These are phyloP conservation scores for Ernsta delagoae DNA, from an alignment of 2,888 invertebrate species.

Conservation along the genomic window DNA sequence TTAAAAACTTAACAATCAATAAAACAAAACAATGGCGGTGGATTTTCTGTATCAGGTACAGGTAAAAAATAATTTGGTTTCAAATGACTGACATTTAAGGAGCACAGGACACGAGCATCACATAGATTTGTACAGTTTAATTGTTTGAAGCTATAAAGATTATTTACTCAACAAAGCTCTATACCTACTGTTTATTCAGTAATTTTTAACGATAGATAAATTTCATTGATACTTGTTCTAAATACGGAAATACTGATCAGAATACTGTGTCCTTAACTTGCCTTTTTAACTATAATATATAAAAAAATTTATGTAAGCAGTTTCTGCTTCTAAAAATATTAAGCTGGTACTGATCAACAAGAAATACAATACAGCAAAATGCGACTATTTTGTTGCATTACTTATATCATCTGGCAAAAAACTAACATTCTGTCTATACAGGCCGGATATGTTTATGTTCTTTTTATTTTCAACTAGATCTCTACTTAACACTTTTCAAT, in stretches of 20 bases:
- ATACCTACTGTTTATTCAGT: neutral
- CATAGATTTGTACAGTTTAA: too few species aligned
- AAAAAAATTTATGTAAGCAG: too few species aligned
- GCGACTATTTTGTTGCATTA: neutral
- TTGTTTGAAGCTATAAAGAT: too few species aligned
- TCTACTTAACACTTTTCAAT: too few species aligned
- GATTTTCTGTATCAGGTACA: conserved; percentile 33
- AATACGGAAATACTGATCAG: too few species aligned
- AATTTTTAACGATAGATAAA: too few species aligned
- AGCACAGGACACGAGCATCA: neutral
- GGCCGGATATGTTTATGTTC: conserved; percentile 21
- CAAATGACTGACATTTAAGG: neutral
- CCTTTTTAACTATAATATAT: too few species aligned
- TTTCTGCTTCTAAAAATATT: too few species aligned
- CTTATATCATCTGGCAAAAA: neutral
- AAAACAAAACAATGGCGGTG: conserved; percentile 34
- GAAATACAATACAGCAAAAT: neutral
- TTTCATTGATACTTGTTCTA: too few species aligned
- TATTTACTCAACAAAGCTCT: neutral
- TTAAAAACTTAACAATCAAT: conserved; percentile 35
- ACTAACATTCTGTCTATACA: neutral
- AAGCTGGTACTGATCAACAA: neutral
- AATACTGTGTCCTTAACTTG: too few species aligned
- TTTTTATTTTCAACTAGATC: too few species aligned
- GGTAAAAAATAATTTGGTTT: conserved; percentile 17